phyloP scores from a whole-genome alignment of 2,888 invertebrate genomes.

The Temnothorax rugatulus region DNA sequence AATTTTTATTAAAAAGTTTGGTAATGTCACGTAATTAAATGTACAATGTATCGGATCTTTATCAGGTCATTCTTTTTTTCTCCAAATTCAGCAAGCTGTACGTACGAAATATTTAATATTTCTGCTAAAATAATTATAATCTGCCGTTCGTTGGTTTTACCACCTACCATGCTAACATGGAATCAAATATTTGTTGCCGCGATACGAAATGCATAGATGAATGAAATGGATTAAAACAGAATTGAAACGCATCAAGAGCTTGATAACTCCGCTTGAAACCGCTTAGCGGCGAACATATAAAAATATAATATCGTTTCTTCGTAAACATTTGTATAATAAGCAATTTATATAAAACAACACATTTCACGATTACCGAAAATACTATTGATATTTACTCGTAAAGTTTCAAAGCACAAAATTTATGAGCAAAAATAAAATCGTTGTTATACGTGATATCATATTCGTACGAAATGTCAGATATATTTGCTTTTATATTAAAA shows the following conservation, averaged over 20 bases:
- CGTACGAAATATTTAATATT: slow-evolving; percentile 38
- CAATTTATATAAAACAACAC: slow-evolving; percentile 15
- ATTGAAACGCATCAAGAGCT: slow-evolving; percentile 3
- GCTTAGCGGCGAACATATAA: neutral
- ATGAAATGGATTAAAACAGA: slow-evolving; percentile 32
- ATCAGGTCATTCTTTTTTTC: neutral
- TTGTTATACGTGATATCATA: slow-evolving; percentile 15
- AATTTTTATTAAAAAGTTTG: slow-evolving; percentile 9
- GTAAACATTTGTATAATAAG: neutral
- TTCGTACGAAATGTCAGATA: neutral
- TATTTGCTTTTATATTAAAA: neutral
- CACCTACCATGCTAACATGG: neutral
- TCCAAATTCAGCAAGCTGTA: neutral
- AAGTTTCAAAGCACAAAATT: neutral
- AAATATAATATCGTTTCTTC: neutral
- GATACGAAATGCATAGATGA: slow-evolving; percentile 21
- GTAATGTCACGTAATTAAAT: neutral
- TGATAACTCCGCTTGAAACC: slow-evolving; percentile 14
- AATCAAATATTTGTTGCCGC: slow-evolving; percentile 26
- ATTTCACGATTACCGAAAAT: neutral
- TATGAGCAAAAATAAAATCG: neutral
- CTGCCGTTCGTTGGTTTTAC: neutral
- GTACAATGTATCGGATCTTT: neutral
- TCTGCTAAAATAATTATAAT: slow-evolving; percentile 32
- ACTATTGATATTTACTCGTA: neutral